Base-by-base conservation (phyloP, 2,888 invertebrate species). In the Eristalis pertinax region DNA sequence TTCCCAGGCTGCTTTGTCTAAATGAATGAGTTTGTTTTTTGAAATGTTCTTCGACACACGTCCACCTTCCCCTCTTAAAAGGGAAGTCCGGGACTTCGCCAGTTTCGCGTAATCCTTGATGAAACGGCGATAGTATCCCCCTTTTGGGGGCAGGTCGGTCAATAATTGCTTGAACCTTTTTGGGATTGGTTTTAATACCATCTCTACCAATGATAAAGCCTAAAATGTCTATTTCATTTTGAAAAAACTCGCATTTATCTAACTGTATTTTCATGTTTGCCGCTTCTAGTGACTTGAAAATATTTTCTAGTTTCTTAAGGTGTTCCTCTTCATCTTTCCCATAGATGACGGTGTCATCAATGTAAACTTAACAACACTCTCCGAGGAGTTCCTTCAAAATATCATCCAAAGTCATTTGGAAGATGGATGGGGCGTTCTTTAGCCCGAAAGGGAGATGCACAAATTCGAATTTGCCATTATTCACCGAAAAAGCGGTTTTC, bases 181-280 rank as follows among this genome's bases (percentile, higher is more conserved):
- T 58, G 1, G 90, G 89, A 67, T 90, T 89, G 75, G 32, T 32
- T 32, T 32, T 10, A 32, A 32, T 32, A 8, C 10, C 32, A 32
- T 32, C 8, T 32, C 32, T 67, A 3, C 79, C 81, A 19, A 86
- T 58, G 10, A 92, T 68, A 63, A 91, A 91, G 2, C 92, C 91
- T 32, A 92, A 79, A 78, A 89, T 92, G 58, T 89, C 88, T 0
- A 92, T 89, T 79, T 89, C 87, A 19, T 89, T 89, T 50, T 83
- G 64, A 0, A 91, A 60, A 67, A 91, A 91, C 74, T 91, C 89
- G n/a, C 87, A 89, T 73, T 90, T 90, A 43, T 90, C 89, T 0
- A 90, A 41, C 69, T 90, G 77, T 3, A 78, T 38, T 63, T 78
- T 78, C 56, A 78, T 22, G 24, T 64, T 70, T n/a, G 87, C 87